Evolutionary conservation across 2,113 vertebrate genomes (phyloP).

Genomic region (Cisticola juncidis): DNA sequence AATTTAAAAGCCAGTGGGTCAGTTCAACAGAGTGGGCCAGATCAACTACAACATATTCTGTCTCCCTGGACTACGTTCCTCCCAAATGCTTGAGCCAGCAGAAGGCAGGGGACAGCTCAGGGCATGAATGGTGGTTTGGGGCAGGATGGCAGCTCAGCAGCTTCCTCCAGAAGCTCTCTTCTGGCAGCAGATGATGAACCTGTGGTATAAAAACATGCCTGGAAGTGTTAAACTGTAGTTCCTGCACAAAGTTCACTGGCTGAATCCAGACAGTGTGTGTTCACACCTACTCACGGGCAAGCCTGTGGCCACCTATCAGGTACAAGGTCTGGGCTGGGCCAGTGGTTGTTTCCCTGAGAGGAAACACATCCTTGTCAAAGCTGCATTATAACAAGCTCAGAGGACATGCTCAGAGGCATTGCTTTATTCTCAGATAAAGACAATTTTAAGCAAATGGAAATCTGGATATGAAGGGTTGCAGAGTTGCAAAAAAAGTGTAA

Average conservation of each 20-base stretch:
- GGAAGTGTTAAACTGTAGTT: background rate
- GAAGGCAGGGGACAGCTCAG: background rate
- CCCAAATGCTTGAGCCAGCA: fast-evolving
- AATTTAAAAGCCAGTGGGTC: background rate
- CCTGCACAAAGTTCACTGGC: background rate
- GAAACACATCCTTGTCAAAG: background rate
- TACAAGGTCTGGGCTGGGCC: background rate
- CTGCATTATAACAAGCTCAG: background rate
- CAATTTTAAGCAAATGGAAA: background rate
- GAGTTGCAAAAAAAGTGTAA: background rate
- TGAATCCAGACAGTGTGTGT: background rate
- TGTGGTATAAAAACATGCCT: background rate
- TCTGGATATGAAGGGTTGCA: background rate
- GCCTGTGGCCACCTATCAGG: background rate
- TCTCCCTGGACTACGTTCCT: background rate
- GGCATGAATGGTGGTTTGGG: background rate
- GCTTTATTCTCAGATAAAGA: background rate
- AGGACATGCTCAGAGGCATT: background rate
- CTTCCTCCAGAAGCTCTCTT: background rate
- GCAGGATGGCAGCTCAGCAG: background rate
- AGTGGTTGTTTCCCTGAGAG: background rate
- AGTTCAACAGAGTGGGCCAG: background rate
- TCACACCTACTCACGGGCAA: background rate
- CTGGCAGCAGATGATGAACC: background rate
- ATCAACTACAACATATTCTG: fast-evolving